These are phyloP conservation scores for Bubo scandiacus DNA, from an alignment of 2,113 vertebrate species.

Conservation along the genomic window DNA sequence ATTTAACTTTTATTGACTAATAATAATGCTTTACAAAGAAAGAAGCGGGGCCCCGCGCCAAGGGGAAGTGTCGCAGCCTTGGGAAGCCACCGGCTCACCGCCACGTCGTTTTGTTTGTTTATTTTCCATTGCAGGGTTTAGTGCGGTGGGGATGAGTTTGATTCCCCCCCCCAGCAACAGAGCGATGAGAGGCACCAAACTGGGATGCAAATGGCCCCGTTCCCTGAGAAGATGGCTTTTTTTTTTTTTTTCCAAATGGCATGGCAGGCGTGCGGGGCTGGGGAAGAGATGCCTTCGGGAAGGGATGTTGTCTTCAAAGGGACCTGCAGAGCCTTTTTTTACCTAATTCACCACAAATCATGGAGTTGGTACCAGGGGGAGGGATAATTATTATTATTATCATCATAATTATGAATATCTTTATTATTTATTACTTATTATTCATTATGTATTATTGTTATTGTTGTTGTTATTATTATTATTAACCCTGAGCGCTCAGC, in stretches of 20 bases:
- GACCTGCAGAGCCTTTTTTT: not conserved
- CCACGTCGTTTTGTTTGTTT: not conserved
- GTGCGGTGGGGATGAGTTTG: not conserved
- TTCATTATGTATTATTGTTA: no score
- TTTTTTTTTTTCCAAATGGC: not conserved
- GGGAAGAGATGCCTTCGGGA: not conserved
- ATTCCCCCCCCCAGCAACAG: not conserved
- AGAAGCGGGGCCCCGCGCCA: not conserved
- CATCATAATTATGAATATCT: no score
- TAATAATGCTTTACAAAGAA: not conserved
- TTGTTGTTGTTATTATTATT: not conserved
- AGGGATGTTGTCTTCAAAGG: not conserved
- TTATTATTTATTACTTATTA: no score
- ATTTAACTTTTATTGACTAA: slow-evolving; percentile 4
- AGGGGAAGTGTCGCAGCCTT: not conserved
- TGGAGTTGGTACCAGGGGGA: no score
- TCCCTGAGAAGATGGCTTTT: not conserved
- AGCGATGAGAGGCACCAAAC: not conserved
- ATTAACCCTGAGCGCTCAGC: not conserved
- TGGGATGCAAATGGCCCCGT: not conserved
- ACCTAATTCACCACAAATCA: not conserved
- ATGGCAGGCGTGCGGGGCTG: fast-evolving
- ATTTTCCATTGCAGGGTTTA: not conserved
- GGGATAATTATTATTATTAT: no score
- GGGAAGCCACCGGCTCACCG: not conserved